Percentiles rank a stretch among this genome's conserved stretches.
Conservation (phyloP, 2,797 vertebrate species). For the Sparus aurata region DNA sequence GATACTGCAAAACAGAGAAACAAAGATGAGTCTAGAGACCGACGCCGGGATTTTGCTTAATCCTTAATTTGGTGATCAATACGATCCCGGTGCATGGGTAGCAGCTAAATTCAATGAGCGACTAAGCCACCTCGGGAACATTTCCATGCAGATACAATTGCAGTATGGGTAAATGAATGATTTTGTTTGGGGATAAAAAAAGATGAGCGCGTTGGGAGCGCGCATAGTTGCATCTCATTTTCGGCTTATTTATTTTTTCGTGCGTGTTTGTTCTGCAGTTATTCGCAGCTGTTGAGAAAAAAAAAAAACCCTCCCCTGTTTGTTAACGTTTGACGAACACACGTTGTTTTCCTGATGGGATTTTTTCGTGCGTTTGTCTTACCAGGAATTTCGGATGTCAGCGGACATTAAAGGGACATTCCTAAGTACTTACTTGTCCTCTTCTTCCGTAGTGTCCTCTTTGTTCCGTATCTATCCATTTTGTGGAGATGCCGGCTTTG, state of each 20-base stretch:
- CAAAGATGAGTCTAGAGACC: background rate
- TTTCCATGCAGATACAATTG: slow-evolving; percentile 45
- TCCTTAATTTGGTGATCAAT: slow-evolving; percentile 51
- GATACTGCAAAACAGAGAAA: slow-evolving; percentile 8
- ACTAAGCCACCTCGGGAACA: slow-evolving; percentile 27
- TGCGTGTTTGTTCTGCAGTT: slow-evolving; percentile 43
- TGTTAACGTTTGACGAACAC: background rate
- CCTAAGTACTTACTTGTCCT: too few species aligned
- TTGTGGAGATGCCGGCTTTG: too few species aligned
- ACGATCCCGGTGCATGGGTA: slow-evolving; percentile 10
- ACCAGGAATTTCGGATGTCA: background rate
- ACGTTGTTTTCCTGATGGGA: background rate
- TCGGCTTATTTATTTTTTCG: slow-evolving; percentile 39
- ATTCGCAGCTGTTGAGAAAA: slow-evolving; percentile 22
- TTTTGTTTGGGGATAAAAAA: slow-evolving; percentile 33
- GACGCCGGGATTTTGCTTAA: slow-evolving; percentile 24
- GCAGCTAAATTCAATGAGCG: slow-evolving; percentile 37
- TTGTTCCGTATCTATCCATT: too few species aligned
- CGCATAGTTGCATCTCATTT: slow-evolving; percentile 42
- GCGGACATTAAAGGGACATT: background rate
- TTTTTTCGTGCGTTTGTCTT: background rate
- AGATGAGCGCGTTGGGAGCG: slow-evolving; percentile 1
- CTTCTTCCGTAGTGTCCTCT: too few species aligned
- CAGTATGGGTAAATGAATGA: slow-evolving; percentile 34
- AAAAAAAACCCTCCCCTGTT: background rate